Evolutionary conservation across 2,888 invertebrate species (phyloP).

Genomic region (Pantelozetes paolii): DNA sequence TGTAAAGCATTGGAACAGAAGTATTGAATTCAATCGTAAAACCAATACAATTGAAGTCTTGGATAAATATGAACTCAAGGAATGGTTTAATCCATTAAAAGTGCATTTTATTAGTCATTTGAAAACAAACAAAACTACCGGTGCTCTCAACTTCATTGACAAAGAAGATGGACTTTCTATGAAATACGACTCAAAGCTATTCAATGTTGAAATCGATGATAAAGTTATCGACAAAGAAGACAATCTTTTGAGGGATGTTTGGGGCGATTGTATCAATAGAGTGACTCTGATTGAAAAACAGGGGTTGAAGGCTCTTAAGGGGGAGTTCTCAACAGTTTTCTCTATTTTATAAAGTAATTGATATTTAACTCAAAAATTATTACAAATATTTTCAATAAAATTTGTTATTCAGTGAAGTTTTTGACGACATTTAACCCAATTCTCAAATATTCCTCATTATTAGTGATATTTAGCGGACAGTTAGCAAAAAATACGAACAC

Average conservation of each 20-base stretch:
- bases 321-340: not conserved
- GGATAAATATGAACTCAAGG: slow-evolving; percentile 28
- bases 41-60: not conserved
- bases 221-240: slow-evolving; percentile 21
- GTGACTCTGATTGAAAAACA: not conserved
- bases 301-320: not conserved
- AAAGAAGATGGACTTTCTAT: not conserved
- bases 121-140: not conserved
- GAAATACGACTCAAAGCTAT: slow-evolving; percentile 17
- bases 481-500: not conserved
- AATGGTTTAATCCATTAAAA: slow-evolving; percentile 18
- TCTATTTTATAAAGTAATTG: not conserved
- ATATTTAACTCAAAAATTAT: not conserved
- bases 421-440: no score
- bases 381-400: not conserved
- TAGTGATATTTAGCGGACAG: no score
- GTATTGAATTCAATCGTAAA: slow-evolving; percentile 26
- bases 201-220: not conserved
- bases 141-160: not conserved
- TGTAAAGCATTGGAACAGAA: slow-evolving; percentile 10
- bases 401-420: not conserved
- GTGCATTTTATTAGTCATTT: slow-evolving; percentile 29
- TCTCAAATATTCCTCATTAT: no score
- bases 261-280: slow-evolving; percentile 26
- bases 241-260: slow-evolving; percentile 29